phyloP scores from a whole-genome alignment of 2,888 invertebrate species.

The Scrobipalpa atriplicella region DNA sequence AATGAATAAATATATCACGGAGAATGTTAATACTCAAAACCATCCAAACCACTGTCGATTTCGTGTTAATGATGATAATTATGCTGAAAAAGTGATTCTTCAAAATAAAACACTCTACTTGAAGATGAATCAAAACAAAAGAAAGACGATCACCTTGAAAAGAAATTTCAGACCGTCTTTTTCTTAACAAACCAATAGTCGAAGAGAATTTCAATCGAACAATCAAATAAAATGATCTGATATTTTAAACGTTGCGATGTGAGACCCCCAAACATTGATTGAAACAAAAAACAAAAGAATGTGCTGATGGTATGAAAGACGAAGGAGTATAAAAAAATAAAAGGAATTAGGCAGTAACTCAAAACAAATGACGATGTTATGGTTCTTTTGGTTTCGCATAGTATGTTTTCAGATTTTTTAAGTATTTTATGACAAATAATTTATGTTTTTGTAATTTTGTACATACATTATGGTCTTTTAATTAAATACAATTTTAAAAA shows the following conservation, averaged over 20 bases:
- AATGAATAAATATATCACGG: neutral
- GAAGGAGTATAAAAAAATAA: too few relatives aligned
- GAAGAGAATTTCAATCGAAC: neutral
- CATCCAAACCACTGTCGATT: too few relatives aligned
- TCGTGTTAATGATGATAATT: neutral
- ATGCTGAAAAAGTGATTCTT: neutral
- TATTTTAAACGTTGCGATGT: too few relatives aligned
- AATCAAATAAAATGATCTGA: too few relatives aligned
- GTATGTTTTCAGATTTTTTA: conserved; percentile 1
- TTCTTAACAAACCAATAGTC: too few relatives aligned
- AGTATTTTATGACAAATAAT: neutral
- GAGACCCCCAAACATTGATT: too few relatives aligned
- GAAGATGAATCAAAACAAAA: neutral
- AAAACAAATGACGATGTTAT: neutral
- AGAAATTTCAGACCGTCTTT: neutral
- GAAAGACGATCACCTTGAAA: neutral
- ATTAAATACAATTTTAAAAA: too few relatives aligned
- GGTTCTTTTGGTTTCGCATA: neutral
- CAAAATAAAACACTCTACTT: neutral
- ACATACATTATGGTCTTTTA: neutral
- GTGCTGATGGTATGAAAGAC: too few relatives aligned
- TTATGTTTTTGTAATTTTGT: conserved; percentile 6
- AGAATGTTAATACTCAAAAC: neutral
- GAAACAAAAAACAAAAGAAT: too few relatives aligned
- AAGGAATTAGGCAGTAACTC: too few relatives aligned